These are phyloP conservation scores for Ciona savignyi DNA, from an alignment of 23 tunicate species.

Conservation along the genomic window DNA sequence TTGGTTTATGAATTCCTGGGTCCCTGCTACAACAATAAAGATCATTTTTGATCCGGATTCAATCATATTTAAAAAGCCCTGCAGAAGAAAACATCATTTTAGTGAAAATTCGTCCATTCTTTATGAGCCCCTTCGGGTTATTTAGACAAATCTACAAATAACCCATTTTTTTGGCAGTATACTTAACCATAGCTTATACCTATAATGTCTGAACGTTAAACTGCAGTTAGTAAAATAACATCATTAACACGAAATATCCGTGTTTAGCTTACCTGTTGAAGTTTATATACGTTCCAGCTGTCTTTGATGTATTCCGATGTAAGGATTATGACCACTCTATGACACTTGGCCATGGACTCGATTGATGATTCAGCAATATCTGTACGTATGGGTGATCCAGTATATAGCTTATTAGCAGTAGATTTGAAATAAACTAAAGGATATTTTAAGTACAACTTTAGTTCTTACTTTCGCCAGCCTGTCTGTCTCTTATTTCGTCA, in stretches of 20 bases:
- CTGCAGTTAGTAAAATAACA: too few relatives aligned
- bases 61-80: slow-evolving; percentile 42
- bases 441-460: not conserved
- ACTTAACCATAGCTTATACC: too few relatives aligned
- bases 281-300: slow-evolving; percentile 28
- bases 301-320: slow-evolving; percentile 34
- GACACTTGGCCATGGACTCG: slow-evolving; percentile 12
- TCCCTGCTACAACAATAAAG: slow-evolving; percentile 41
- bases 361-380: slow-evolving; percentile 4
- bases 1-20: slow-evolving; percentile 32
- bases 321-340: slow-evolving; percentile 29
- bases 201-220: too few relatives aligned
- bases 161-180: too few relatives aligned
- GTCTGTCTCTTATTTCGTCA: not conserved
- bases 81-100: too few relatives aligned
- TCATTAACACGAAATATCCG: too few relatives aligned
- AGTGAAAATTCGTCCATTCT: too few relatives aligned
- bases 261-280: slow-evolving; percentile 20
- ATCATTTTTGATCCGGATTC: slow-evolving; percentile 22
- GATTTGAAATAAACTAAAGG: too few relatives aligned
- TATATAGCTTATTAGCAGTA: too few relatives aligned
- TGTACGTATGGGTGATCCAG: not conserved
- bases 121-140: too few relatives aligned
- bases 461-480: not conserved
- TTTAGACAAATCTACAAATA: too few relatives aligned